A percentile compares a stretch with the other conserved stretches of the same genome.
These are phyloP conservation scores for Mustela nigripes DNA, from an alignment of 2,113 vertebrate species.

Conservation along the genomic window DNA sequence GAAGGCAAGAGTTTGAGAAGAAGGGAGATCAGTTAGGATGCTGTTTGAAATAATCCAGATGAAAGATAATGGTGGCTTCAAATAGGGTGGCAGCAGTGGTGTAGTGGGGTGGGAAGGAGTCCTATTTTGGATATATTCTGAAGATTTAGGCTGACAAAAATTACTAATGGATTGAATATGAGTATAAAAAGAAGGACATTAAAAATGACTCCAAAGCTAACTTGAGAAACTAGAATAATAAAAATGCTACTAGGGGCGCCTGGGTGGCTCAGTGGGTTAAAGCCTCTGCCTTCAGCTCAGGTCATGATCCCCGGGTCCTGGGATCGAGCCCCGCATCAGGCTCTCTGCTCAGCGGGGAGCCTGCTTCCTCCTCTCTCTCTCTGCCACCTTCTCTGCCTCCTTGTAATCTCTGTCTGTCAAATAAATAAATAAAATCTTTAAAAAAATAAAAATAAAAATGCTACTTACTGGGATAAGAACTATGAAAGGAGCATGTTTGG, in stretches of 20 bases:
- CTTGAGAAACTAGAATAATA: constrained; percentile 12
- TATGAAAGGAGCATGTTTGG: neutral
- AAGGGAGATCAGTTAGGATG: neutral
- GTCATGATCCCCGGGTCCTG: no score
- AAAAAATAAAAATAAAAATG: neutral
- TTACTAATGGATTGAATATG: neutral
- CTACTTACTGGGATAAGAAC: constrained; percentile 22
- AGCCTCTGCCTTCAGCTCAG: no score
- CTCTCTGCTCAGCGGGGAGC: no score
- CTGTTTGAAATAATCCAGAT: constrained; percentile 7
- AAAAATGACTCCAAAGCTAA: neutral
- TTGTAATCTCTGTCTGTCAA: no score
- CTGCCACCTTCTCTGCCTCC: no score
- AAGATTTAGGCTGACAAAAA: constrained; percentile 19
- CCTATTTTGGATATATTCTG: neutral
- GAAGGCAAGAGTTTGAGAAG: neutral
- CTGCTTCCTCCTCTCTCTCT: no score
- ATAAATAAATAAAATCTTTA: no score
- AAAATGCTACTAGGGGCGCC: neutral
- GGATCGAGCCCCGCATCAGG: no score
- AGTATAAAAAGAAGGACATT: neutral
- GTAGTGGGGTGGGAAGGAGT: neutral
- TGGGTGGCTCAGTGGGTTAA: no score
- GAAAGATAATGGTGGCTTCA: neutral
- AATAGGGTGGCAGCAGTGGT: neutral